Evolutionary conservation across 2,888 invertebrate genomes (phyloP), one percentile per base, ranked within the genome.

Genomic region (Acronicta psi): DNA sequence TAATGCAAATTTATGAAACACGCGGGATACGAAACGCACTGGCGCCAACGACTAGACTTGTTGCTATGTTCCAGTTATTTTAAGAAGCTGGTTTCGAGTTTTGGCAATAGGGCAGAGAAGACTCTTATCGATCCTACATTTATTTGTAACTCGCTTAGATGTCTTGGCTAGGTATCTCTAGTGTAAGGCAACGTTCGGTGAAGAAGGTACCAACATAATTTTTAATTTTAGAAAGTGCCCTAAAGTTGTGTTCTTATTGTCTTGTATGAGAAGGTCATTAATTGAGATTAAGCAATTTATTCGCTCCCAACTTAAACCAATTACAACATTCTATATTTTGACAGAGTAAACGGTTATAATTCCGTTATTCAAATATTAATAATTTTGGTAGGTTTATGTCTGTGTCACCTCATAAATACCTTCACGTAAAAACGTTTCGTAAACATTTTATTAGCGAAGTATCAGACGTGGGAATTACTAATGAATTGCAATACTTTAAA

Each of bases 1-100:
- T 83, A 86, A 89, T 88, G 87, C 83, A 85, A 88, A 89, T 88
- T 84, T 86, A 85, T 83, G 77, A 68, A 81, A 78, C 71, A 53
- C 65, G 70, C 70, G 74, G 77, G 77, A 75, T 82, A 80, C 64
- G 29, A 71, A 76, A 75, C 77, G 75, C 73, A 75, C 57, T 11
- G 56, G 59, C 59, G 64, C 60, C 57, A 62, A 18, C 55, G 43
- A 45, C 62, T 73, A 71, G 71, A 77, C 74, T 79, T 78, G 78
- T 79, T 81, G 77, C 77, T 75, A 63, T 59, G 69, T 62, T 74
- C 65, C 74, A 72, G 56, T 68, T 66, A 77, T 66, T 66, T 67
- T 56, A 60, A 58, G 70, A 56, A 58, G 37, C 51, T 69, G 37
- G 31, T 56, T 61, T 36, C 7, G n/a, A 42, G 20, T 69, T 69